phyloP scores from a whole-genome alignment of 1,140 invertebrate species.

The Cherax quadricarinatus region DNA sequence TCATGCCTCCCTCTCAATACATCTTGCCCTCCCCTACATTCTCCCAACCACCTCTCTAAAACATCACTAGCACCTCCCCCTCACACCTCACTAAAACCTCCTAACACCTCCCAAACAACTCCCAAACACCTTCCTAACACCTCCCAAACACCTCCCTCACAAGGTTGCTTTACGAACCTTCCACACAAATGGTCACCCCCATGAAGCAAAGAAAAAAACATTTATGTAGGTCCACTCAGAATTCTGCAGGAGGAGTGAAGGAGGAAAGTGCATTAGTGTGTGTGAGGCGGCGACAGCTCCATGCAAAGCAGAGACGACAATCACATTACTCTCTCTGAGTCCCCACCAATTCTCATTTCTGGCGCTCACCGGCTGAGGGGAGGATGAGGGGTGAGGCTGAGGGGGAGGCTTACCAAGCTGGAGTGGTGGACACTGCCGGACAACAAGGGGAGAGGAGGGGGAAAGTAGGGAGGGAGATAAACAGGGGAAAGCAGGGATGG shows the following conservation, averaged over 20 bases:
- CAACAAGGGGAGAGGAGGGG: neutral
- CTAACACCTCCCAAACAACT: neutral
- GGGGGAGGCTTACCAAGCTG: neutral
- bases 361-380: neutral
- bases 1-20: no score
- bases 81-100: neutral
- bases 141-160: neutral
- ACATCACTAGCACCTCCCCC: neutral
- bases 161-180: no score
- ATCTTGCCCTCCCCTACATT: no score
- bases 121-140: neutral
- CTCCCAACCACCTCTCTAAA: no score
- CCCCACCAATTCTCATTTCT: constrained; percentile 24
- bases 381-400: neutral
- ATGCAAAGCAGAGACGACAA: constrained; percentile 24
- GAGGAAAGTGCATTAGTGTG: constrained; percentile 25
- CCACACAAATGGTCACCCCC: no score
- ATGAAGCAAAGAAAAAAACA: neutral
- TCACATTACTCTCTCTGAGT: constrained; percentile 16
- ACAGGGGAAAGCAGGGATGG: no score
- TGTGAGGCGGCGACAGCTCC: neutral
- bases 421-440: neutral
- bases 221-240: constrained; percentile 6
- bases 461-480: no score
- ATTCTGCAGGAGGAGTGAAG: constrained; percentile 5